phyloP scores from a whole-genome alignment of 2,888 invertebrate genomes.

The Noctua comes region DNA sequence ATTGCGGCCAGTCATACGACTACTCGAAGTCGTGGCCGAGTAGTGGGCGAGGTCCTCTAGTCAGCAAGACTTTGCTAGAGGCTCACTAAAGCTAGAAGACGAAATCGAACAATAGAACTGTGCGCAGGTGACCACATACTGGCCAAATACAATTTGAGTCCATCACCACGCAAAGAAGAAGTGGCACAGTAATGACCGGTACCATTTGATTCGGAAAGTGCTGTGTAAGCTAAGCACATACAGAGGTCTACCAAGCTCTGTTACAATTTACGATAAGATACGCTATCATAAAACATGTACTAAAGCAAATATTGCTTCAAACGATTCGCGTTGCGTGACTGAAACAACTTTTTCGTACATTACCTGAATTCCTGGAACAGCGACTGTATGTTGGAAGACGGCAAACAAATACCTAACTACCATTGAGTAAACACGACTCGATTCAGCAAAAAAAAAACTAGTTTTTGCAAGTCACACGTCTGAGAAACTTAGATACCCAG shows the following conservation, averaged over 20 bases:
- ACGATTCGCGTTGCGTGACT: neutral
- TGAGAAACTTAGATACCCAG: neutral
- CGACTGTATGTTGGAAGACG: neutral
- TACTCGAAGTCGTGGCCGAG: neutral
- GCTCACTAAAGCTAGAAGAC: neutral
- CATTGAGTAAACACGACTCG: neutral
- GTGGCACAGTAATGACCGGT: neutral
- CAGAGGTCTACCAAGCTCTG: neutral
- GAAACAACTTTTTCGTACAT: slow-evolving; percentile 4
- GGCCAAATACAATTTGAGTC: neutral
- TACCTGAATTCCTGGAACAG: neutral
- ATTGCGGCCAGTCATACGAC: no score
- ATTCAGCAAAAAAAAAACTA: neutral
- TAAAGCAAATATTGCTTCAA: slow-evolving; percentile 19
- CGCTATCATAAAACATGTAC: slow-evolving; percentile 24
- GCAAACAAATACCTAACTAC: neutral
- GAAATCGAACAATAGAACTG: neutral
- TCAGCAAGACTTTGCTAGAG: neutral
- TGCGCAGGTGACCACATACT: neutral
- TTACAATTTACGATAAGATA: slow-evolving; percentile 39
- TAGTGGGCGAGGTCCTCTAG: neutral
- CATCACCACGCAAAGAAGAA: neutral
- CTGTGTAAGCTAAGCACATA: slow-evolving; percentile 5
- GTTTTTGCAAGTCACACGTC: neutral
- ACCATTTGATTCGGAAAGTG: slow-evolving; percentile 1